phyloP scores from a whole-genome alignment of 2,113 vertebrate species.

The Chaetodon trifascialis region DNA sequence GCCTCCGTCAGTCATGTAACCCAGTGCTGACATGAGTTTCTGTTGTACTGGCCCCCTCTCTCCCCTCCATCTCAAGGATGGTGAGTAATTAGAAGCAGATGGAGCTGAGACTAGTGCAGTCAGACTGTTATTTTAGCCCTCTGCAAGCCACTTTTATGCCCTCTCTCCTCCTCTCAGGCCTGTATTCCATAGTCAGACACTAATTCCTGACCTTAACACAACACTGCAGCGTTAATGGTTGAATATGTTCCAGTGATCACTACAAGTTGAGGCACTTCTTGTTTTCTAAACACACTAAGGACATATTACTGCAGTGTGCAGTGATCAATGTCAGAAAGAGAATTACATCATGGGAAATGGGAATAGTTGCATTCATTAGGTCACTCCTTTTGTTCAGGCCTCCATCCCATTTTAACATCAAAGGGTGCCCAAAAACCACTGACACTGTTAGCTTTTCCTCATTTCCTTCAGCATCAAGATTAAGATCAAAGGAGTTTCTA shows the following conservation, averaged over 20 bases:
- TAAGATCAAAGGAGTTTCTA: conserved; percentile 72
- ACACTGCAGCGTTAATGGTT: conserved; percentile 49
- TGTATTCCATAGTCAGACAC: conserved; percentile 71
- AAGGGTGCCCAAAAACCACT: conserved; percentile 61
- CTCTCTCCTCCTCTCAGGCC: conserved; percentile 60
- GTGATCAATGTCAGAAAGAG: conserved; percentile 13
- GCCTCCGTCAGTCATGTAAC: conserved; percentile 74
- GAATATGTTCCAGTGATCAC: conserved; percentile 51
- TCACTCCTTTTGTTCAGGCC: conserved; percentile 49
- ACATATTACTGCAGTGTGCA: conserved; percentile 11
- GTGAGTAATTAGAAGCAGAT: conserved; percentile 81
- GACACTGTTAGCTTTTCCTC: conserved; percentile 70
- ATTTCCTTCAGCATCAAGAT: conserved; percentile 70
- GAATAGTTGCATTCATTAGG: conserved; percentile 57
- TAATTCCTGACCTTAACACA: conserved; percentile 72
- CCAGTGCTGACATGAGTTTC: conserved; percentile 87
- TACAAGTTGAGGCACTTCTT: conserved; percentile 37
- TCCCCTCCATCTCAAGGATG: conserved; percentile 84
- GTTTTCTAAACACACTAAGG: conserved; percentile 38
- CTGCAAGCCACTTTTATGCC: conserved; percentile 68
- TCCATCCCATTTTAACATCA: conserved; percentile 62
- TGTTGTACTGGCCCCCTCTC: conserved; percentile 44
- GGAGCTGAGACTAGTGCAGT: conserved; percentile 70
- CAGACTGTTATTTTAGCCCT: conserved; percentile 79
- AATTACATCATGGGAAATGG: conserved; percentile 68